Evolutionary conservation across 2,888 invertebrate genomes (phyloP), one percentile per base, ranked within the genome.

Genomic region (Platycheirus albimanus): DNA sequence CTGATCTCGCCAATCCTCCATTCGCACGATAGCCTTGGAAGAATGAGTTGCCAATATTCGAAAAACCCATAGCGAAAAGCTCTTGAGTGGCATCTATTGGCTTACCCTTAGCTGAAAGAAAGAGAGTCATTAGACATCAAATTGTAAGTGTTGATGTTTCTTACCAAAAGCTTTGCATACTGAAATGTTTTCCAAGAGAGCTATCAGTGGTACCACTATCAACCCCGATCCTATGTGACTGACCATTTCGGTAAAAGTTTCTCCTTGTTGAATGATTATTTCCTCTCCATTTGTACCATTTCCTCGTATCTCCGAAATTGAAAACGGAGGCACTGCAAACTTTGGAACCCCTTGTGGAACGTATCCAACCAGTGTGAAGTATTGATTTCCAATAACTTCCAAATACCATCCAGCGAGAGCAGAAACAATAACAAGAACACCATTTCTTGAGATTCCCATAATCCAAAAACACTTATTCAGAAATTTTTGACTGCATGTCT

Each of bases 41-140:
- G 91, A 98, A 95, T 0, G 96, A 95, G 90, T 96, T 97, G 78
- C 94, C 94, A 41, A 98, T 92, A 90, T 96, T 96, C 1, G 89
- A 87, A 24, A 95, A 89, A 30, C 96, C 96, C 54, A 97, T 93
- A 5, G 98, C 97, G 81, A 98, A 92, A 88, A 98, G 92, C 91
- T 98, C 98, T 90, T 97, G 97, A 49, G 96, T 97, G 11, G 97
- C 96, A 89, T 97, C 96, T 63, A 97, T 95, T 58, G 95, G 92
- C 88, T 94, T 94, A 8, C 96, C 96, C 88, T 94, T 94, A n/a
- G 95, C 93, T 93, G 33, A 5, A 71, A 36, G 2, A 4, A 20
- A n/a, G 5, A 8, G 52, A 19, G 15, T 13, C 5, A 1, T 19
- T 0, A 2, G 3, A 2, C 11, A 13, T 3, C 6, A 43, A 2